Base-by-base conservation (phyloP, 2,888 invertebrate species). In the Amiota minor region DNA sequence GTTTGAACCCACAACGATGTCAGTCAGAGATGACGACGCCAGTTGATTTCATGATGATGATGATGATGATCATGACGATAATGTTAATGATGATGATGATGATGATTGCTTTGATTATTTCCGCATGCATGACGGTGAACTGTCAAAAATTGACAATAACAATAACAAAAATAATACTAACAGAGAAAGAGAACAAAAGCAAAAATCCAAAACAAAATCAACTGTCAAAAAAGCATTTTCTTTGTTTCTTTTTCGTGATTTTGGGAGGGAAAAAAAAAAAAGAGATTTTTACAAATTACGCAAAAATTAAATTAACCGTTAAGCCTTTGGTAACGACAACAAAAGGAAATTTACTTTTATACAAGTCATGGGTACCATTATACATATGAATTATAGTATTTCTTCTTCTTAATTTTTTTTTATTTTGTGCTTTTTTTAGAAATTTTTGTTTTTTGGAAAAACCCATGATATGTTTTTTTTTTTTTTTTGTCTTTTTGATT, bases 221-320 rank as follows among this genome's bases (percentile, higher is more conserved):
- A 75, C 77, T 83, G 82, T 82, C 82, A 82, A 82, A 85, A 82
- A 59, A 56, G 12, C 35, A 35, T 35, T 35, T 35, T 35, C 35
- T 35, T 35, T 35, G 35, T 35, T 14, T 11, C 50, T 35, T 35
- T 35, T 35, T 35, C 35, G 35, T 35, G 35, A 35, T 35, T 35
- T 35, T 35, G 61, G 53, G 8, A 49, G 49, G 50, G 18, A 20
- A 14, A 4, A 14, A 45, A 18, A 45, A 56, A 14, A 12, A 49
- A 45, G 67, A 75, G 71, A 70, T 72, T 80, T 70, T 73, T 69
- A 70, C 53, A 72, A 72, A 74, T 64, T 64, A 70, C 74, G 74
- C 65, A 74, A 76, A 70, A 77, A 78, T 78, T 74, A 82, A 80
- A 85, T 81, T 71, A 78, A 80, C 85, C 79, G 83, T 84, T 85